Evolutionary conservation across 2,888 invertebrate genomes (phyloP).

Genomic region (Onchidella celtica): DNA sequence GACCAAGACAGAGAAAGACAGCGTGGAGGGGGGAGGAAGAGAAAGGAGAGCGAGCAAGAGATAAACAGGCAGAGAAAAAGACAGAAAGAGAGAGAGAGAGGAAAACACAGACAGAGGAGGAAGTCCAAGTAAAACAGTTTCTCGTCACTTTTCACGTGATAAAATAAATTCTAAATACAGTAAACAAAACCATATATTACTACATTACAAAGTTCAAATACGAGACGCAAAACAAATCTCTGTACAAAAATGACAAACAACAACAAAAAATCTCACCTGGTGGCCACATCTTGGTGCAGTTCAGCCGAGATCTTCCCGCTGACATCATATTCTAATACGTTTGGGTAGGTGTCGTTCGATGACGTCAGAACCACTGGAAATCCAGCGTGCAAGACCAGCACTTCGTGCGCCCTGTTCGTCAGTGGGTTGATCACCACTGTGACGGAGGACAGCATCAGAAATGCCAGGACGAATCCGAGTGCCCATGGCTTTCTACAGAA

Average conservation of each 20-base stretch:
- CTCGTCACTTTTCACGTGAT: not conserved
- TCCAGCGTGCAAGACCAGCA: constrained; percentile 24
- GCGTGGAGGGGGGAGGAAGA: too few species aligned
- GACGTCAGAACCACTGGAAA: constrained; percentile 18
- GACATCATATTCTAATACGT: constrained; percentile 31
- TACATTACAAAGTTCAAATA: too few species aligned
- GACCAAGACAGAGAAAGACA: too few species aligned
- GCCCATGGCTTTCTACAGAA: constrained; percentile 1
- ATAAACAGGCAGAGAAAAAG: not conserved
- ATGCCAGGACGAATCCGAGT: not conserved
- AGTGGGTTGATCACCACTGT: not conserved
- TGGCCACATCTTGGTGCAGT: constrained; percentile 42
- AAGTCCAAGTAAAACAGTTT: too few species aligned
- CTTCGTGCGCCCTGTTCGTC: not conserved
- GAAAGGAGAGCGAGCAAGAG: too few species aligned
- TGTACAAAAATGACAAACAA: not conserved
- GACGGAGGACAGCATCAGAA: not conserved
- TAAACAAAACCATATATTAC: too few species aligned
- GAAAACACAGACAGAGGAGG: not conserved
- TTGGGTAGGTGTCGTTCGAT: constrained; percentile 36
- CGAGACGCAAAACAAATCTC: not conserved
- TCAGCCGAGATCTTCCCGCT: constrained; percentile 27
- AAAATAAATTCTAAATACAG: not conserved
- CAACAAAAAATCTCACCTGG: constrained; percentile 24
- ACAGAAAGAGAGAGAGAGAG: not conserved